Base-by-base conservation (phyloP, 2,797 vertebrate genomes). In the Gambelia wislizenii region DNA sequence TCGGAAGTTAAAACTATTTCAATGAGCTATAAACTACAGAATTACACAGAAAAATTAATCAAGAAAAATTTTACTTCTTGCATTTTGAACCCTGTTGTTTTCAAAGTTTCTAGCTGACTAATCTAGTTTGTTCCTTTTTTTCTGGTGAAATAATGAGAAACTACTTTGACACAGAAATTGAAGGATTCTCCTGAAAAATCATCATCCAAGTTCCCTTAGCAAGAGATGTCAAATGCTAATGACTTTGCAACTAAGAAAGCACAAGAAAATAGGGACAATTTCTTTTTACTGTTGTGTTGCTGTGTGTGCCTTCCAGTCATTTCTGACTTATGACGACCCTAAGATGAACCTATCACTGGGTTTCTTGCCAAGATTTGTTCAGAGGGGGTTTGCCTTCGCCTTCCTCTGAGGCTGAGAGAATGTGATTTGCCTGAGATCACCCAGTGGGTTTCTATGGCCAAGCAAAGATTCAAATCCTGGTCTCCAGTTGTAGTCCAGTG, bases 81-180 rank as follows among this genome's bases (percentile, higher is more conserved):
- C 47, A 27, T 91, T 87, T 83, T 54, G 85, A 87, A 78, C 49
- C 6, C 27, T 61, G 27, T 12, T 47, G 2, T 74, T 74, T 72
- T 27, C 27, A 83, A 69, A 93, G 85, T 91, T 89, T 1, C 0
- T 87, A 83, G 83, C 6, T 0, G 0, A 87, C 36, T 2, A 14
- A 3, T 49, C 0, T 70, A 20, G 56, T 81, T 75, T n/a, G 39
- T 25, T 77, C 30, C 6, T 44, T 0, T 44, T 0, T 56, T 77
- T n/a, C 47, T 6, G n/a, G 25, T 4, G 36, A 72, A 87, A 83
- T 20, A 54, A 39, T 82, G 36, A 72, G 6, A 49, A 56, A 13
- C 39, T 4, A 75, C 3, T 91, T n/a, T 74, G 69, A 74, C 44
- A 67, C 47, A 56, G 20, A 87, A 87, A 83, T 36, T 30, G n/a